phyloP scores from a whole-genome alignment of 2,888 invertebrate genomes.

The Lomographa bimaculata region DNA sequence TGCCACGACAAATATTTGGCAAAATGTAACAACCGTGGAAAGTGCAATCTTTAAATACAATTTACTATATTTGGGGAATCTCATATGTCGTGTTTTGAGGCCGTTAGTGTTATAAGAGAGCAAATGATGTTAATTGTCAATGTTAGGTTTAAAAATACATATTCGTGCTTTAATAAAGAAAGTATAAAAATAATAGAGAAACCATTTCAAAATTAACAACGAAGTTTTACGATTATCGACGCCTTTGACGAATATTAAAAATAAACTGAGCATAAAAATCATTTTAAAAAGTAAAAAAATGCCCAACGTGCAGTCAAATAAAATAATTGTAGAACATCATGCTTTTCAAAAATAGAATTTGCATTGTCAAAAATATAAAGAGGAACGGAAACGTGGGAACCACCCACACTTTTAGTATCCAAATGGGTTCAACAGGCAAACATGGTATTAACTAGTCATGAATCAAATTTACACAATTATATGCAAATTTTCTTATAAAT shows the following conservation, averaged over 20 bases:
- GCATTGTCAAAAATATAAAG: slow-evolving; percentile 24
- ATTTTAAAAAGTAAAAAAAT: slow-evolving; percentile 15
- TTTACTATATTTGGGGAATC: not conserved
- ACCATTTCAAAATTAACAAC: not conserved
- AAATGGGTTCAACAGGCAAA: slow-evolving; percentile 36
- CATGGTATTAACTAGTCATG: not conserved
- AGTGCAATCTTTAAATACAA: slow-evolving; percentile 19
- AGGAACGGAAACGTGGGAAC: slow-evolving; percentile 27
- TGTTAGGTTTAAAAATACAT: slow-evolving; percentile 14
- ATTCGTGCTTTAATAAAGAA: slow-evolving; percentile 4
- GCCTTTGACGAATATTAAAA: slow-evolving; percentile 8
- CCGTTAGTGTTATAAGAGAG: slow-evolving; percentile 32
- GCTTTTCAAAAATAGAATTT: too few relatives aligned
- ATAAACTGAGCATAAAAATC: slow-evolving; percentile 3
- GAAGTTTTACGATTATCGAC: slow-evolving; percentile 11
- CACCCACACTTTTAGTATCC: slow-evolving; percentile 41
- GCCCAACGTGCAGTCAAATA: slow-evolving; percentile 28
- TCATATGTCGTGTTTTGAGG: slow-evolving; percentile 22
- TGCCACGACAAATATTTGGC: too few relatives aligned
- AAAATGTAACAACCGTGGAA: slow-evolving; percentile 15
- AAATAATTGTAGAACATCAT: too few relatives aligned
- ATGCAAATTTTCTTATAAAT: not conserved
- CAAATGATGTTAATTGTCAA: slow-evolving; percentile 25
- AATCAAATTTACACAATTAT: not conserved
- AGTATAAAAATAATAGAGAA: slow-evolving; percentile 4